phyloP scores from a whole-genome alignment of 2,113 vertebrate genomes.

The Ovibos moschatus region DNA sequence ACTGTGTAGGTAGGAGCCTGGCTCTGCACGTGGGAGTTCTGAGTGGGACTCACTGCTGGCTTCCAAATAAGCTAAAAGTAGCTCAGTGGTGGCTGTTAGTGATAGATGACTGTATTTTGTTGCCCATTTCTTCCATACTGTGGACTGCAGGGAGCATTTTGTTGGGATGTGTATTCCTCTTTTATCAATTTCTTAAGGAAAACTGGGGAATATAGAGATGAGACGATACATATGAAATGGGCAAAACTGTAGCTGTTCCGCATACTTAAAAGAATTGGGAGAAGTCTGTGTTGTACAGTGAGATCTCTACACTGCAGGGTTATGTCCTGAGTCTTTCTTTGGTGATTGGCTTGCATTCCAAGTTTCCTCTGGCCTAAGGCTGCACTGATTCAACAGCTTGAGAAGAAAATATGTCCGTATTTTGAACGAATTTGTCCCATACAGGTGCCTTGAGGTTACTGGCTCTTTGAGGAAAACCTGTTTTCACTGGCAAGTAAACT shows the following conservation, averaged over 20 bases:
- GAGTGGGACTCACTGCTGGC: neutral
- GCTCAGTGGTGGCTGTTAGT: neutral
- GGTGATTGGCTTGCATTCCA: neutral
- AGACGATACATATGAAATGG: neutral
- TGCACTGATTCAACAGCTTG: neutral
- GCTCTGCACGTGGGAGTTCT: neutral
- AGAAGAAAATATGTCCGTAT: neutral
- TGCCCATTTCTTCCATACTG: neutral
- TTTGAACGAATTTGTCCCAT: neutral
- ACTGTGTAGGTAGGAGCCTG: neutral
- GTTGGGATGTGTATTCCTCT: neutral
- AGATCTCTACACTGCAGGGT: neutral
- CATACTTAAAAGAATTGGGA: neutral
- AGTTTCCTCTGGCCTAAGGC: neutral
- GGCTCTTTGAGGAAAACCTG: conserved; percentile 1
- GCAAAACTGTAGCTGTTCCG: neutral
- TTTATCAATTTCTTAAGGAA: neutral
- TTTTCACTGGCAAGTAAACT: conserved; percentile 37
- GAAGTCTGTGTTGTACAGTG: neutral
- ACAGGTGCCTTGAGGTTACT: neutral
- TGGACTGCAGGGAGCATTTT: neutral
- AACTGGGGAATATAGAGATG: neutral
- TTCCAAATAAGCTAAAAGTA: neutral
- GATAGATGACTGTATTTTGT: neutral
- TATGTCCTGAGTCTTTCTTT: neutral